Percentiles rank a stretch among this genome's conserved stretches.
Evolutionary conservation across 2,113 vertebrate species (phyloP).

Genomic region (Vireo altiloquus): DNA sequence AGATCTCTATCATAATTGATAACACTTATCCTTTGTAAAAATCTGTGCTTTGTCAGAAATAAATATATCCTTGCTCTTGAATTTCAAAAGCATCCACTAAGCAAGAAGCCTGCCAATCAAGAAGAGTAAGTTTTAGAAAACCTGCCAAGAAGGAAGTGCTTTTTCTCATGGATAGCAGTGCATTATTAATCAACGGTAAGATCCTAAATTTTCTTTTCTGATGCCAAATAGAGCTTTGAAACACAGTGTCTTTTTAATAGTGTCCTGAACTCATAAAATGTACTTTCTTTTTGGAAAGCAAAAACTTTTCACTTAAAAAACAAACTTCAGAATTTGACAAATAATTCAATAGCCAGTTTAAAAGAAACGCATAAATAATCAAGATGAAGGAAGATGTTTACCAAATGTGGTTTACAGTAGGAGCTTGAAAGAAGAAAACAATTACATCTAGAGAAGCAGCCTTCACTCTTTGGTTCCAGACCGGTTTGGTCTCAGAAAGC

Average conservation of each 20-base stretch:
- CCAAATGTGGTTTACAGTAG: not conserved
- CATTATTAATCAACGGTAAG: not conserved
- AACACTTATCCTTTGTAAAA: conserved; percentile 67
- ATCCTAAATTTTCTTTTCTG: not conserved
- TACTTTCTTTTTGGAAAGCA: not conserved
- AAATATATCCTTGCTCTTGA: not conserved
- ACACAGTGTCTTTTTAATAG: not conserved
- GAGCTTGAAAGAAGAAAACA: not conserved
- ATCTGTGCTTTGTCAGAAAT: conserved; percentile 41
- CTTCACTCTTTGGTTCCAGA: not conserved
- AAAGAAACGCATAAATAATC: not conserved
- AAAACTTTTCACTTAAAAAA: not conserved
- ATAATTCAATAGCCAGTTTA: not conserved
- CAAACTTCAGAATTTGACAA: not conserved
- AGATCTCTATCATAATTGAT: conserved; percentile 82
- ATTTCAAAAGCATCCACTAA: conserved; percentile 51
- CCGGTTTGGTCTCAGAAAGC: not conserved
- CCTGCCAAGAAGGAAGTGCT: not conserved
- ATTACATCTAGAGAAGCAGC: not conserved
- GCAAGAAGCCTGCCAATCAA: not conserved
- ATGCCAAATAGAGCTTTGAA: not conserved
- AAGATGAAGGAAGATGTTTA: not conserved
- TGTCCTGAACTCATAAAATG: not conserved
- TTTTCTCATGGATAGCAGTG: not conserved
- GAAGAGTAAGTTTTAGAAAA: conserved; percentile 21